phyloP scores from a whole-genome alignment of 2,113 vertebrate species.

The Gymnogyps californianus region DNA sequence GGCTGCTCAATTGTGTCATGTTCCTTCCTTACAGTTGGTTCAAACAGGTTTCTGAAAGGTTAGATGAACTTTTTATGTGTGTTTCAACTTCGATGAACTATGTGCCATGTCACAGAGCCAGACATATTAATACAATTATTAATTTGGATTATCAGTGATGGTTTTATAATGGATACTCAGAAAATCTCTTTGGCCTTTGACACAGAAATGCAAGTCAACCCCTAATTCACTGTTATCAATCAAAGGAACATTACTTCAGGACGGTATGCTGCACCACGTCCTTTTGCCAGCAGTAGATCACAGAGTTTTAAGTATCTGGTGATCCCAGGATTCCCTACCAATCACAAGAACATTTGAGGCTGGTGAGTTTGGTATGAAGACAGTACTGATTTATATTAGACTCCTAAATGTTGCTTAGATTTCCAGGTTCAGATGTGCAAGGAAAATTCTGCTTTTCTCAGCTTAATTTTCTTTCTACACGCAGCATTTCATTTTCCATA shows the following conservation, averaged over 20 bases:
- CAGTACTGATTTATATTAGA: not conserved
- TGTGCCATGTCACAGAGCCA: not conserved
- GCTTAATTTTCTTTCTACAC: not conserved
- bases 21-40: not conserved
- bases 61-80: not conserved
- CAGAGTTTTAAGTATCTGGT: not conserved
- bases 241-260: not conserved
- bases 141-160: not conserved
- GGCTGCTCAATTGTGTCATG: not conserved
- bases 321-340: rapidly evolving
- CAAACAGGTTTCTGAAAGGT: not conserved
- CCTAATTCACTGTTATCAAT: not conserved
- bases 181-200: not conserved
- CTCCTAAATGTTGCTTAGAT: not conserved
- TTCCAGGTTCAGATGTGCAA: not conserved
- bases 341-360: not conserved
- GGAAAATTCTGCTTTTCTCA: not conserved
- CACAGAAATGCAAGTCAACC: not conserved
- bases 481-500: not conserved
- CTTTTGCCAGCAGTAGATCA: not conserved
- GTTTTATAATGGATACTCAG: not conserved
- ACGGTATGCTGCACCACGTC: not conserved
- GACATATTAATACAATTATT: not conserved
- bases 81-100: not conserved
- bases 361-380: not conserved